A percentile compares a stretch with the other conserved stretches of the same genome.
Evolutionary conservation across 2,888 invertebrate genomes (phyloP).

Genomic region (Frankliniella fusca): DNA sequence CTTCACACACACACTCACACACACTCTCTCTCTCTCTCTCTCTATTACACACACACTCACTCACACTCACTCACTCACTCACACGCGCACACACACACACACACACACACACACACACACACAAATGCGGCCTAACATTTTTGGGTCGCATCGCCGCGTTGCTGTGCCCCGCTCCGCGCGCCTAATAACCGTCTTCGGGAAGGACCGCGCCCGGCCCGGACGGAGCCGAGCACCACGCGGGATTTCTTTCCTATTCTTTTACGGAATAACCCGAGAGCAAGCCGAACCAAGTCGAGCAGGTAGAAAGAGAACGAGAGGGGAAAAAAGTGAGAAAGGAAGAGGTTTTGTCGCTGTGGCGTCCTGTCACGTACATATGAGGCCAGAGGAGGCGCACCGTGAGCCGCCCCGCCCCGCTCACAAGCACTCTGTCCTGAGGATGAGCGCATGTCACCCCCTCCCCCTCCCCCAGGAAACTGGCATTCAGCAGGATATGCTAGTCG

Average conservation of each 20-base stretch:
- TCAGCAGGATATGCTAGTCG: too few relatives aligned
- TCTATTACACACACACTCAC: too few relatives aligned
- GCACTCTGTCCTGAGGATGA: too few relatives aligned
- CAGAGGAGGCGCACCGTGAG: neutral
- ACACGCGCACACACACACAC: neutral
- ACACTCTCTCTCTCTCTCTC: too few relatives aligned
- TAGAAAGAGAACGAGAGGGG: neutral
- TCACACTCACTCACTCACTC: too few relatives aligned
- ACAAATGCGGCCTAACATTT: neutral
- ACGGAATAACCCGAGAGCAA: neutral
- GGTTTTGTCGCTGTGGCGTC: neutral
- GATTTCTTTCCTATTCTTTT: constrained; percentile 20
- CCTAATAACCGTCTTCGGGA: neutral
- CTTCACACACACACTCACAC: too few relatives aligned
- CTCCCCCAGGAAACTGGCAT: too few relatives aligned
- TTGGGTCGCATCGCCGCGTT: neutral
- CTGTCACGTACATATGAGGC: neutral
- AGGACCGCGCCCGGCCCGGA: neutral
- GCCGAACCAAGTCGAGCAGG: neutral
- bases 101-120: neutral
- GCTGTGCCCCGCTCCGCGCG: neutral
- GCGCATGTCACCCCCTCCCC: too few relatives aligned
- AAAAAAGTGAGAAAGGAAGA: neutral
- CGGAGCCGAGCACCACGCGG: neutral
- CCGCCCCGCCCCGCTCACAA: neutral